These are phyloP conservation scores for Aythya fuligula DNA, from an alignment of 2,797 vertebrate species.

Conservation along the genomic window DNA sequence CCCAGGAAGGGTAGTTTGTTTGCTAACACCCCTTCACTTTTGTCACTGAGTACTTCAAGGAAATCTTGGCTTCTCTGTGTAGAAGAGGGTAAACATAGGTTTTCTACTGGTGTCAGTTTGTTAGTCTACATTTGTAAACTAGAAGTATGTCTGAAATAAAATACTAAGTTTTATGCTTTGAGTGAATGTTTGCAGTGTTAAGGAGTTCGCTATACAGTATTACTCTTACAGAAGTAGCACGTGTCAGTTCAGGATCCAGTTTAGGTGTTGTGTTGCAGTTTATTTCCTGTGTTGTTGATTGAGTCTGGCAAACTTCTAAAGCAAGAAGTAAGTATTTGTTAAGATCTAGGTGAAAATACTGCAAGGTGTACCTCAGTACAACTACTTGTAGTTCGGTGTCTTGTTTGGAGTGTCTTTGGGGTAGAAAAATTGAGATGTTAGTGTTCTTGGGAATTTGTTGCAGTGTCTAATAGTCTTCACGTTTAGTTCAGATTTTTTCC, in stretches of 20 bases:
- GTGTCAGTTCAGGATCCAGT: neutral
- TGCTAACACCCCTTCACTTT: neutral
- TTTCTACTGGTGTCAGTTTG: neutral
- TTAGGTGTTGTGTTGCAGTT: neutral
- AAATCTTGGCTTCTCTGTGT: neutral
- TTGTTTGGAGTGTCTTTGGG: neutral
- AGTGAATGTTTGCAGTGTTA: neutral
- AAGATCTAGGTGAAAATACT: neutral
- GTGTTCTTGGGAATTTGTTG: neutral
- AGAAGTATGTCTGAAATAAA: neutral
- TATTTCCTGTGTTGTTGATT: neutral
- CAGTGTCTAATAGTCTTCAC: neutral
- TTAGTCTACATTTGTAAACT: neutral
- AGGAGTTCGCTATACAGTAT: neutral
- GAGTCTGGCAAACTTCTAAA: neutral
- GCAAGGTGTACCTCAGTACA: neutral
- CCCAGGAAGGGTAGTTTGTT: neutral
- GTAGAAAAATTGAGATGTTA: neutral
- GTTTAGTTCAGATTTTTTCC: neutral
- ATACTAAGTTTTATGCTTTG: neutral
- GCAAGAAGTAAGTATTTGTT: neutral
- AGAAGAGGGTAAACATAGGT: neutral
- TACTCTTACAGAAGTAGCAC: neutral
- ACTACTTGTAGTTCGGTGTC: accelerated
- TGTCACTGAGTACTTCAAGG: accelerated